Percentiles rank a stretch among this genome's conserved stretches.
Evolutionary conservation across 2,888 invertebrate genomes (phyloP).

Genomic region (Harpalus rubripes): DNA sequence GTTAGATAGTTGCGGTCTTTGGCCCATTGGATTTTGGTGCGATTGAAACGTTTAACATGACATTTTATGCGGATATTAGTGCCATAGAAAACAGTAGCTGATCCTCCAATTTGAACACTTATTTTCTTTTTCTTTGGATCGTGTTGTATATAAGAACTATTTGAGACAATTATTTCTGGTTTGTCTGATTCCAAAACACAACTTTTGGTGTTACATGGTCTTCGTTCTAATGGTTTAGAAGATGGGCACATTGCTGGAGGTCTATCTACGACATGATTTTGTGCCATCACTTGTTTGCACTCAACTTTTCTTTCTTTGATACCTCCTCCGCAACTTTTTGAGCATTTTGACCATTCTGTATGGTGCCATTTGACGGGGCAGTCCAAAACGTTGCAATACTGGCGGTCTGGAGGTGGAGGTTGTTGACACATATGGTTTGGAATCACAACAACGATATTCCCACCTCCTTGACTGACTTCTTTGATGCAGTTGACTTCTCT

Average conservation of each 20-base stretch:
- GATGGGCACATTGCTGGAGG: slow-evolving; percentile 87
- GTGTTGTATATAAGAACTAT: slow-evolving; percentile 91
- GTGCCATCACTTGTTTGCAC: slow-evolving; percentile 96
- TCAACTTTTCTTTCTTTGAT: slow-evolving; percentile 90
- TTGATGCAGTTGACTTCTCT: slow-evolving; percentile 91
- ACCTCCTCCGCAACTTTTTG: slow-evolving; percentile 95
- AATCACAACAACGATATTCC: slow-evolving; percentile 94
- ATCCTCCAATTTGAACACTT: slow-evolving; percentile 93
- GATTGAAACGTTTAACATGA: slow-evolving; percentile 90
- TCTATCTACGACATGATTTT: slow-evolving; percentile 92
- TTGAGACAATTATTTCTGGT: slow-evolving; percentile 88
- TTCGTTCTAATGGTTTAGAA: slow-evolving; percentile 87
- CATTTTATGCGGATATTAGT: slow-evolving; percentile 96
- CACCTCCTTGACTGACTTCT: slow-evolving; percentile 84
- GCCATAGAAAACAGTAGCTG: slow-evolving; percentile 93
- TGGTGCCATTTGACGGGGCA: slow-evolving; percentile 95
- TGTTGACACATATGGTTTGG: slow-evolving; percentile 96
- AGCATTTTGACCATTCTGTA: slow-evolving; percentile 94
- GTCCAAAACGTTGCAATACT: slow-evolving; percentile 94
- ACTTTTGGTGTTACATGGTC: slow-evolving; percentile 91
- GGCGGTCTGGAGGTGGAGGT: slow-evolving; percentile 92
- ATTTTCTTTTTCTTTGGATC: slow-evolving; percentile 90
- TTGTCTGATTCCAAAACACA: slow-evolving; percentile 86
- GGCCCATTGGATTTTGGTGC: slow-evolving; percentile 93
- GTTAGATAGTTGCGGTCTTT: slow-evolving; percentile 89